Evolutionary conservation across 2,113 vertebrate species (phyloP), one percentile per base, ranked within the genome.

Genomic region (Emydura subglobosa): DNA sequence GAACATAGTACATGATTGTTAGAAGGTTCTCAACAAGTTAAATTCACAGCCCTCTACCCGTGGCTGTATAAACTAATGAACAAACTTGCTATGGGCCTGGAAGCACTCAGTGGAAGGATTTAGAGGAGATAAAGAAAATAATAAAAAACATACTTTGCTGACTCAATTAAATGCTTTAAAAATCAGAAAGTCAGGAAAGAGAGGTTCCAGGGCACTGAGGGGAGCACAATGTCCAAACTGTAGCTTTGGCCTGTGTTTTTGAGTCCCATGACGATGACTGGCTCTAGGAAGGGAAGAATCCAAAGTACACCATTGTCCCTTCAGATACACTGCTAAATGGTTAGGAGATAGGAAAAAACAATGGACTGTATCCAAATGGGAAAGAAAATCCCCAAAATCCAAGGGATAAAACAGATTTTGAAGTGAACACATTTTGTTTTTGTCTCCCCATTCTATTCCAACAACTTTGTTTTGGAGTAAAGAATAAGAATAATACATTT

Each of bases 381-480:
- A 88, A 81, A 65, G 91, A 94, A 95, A 88, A 47, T 65, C 21
- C 47, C 7, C 86, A 93, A 93, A 93, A 42, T 84, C 79, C 10
- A 50, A 47, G 72, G 34, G 22, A 29, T 42, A 4, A 57, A 22
- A 55, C 42, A 59, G 31, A 79, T 81, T 83, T 90, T 68, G 79
- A 96, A 96, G 79, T 59, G 91, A 91, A 49, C 8, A 34, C 27
- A 81, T 96, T 27, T 0, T 0, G n/a, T 91, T 42, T 96, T 91
- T 90, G 79, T 54, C n/a, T 88, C 91, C 8, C 65, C 21, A 8
- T 93, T 89, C 94, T 91, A 54, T 94, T 93, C 93, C 65, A 5
- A 31, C 25, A 86, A 44, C 11, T 92, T 95, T 96, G 53, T 96
- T 94, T 96, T 96, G 91, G 92, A 94, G 82, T 57, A 8, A 53